Percentiles rank a stretch among this genome's conserved stretches.
These are phyloP conservation scores for Athripsodes cinereus DNA, from an alignment of 2,888 invertebrate species.

Conservation along the genomic window DNA sequence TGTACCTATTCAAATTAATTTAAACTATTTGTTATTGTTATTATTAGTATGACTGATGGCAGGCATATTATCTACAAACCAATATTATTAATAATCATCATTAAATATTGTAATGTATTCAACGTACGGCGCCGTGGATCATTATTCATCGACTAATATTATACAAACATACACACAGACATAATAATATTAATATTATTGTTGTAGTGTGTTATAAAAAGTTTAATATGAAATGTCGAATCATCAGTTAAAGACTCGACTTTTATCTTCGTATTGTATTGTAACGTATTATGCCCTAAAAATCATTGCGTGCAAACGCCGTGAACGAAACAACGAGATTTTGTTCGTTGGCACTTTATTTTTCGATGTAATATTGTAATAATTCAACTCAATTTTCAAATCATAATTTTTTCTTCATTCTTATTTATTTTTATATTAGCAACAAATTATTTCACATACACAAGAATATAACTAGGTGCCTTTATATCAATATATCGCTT, in stretches of 20 bases:
- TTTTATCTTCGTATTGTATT: background rate
- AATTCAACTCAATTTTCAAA: no score
- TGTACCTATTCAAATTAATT: no score
- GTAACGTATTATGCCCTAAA: no score
- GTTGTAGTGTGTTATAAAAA: background rate
- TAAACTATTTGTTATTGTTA: background rate
- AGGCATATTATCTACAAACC: background rate
- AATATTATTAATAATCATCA: no score
- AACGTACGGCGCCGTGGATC: background rate
- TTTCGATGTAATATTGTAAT: no score
- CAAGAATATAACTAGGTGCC: no score
- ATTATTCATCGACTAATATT: slow-evolving; percentile 1
- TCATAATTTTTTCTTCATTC: no score
- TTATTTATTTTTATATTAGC: no score
- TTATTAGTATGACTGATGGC: background rate
- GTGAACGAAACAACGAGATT: background rate
- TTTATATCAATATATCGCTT: no score
- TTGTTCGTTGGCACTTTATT: no score
- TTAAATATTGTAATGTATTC: background rate
- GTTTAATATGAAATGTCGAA: slow-evolving; percentile 5
- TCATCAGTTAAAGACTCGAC: background rate
- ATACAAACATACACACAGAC: background rate
- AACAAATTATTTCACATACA: no score
- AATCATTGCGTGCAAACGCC: no score
- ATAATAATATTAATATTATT: background rate